A percentile compares a stretch with the other conserved stretches of the same genome.
Conservation (phyloP, 2,113 vertebrate genomes). For the Hucho hucho region DNA sequence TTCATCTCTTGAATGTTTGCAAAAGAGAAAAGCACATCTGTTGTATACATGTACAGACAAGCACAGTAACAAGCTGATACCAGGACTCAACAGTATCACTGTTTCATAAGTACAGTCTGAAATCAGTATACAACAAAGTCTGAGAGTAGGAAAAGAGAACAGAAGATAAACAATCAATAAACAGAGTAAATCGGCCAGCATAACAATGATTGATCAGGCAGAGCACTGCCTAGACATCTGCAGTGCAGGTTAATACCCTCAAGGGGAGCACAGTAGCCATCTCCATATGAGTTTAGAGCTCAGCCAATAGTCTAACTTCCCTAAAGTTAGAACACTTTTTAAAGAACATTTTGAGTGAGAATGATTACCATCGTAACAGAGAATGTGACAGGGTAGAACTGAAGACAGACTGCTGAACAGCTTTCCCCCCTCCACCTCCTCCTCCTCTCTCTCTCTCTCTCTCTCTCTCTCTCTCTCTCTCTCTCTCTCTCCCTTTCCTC, state of each 20-base stretch:
- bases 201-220: background rate
- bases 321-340: background rate
- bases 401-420: background rate
- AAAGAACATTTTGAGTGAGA: no score
- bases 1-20: no score
- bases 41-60: background rate
- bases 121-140: background rate
- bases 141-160: constrained; percentile 3
- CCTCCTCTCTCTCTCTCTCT: background rate
- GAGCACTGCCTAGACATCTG: background rate
- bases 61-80: no score
- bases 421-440: background rate
- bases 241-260: constrained; percentile 15
- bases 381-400: background rate
- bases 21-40: background rate
- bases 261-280: constrained; percentile 4
- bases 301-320: background rate
- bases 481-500: constrained; percentile 11
- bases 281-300: background rate
- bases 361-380: background rate
- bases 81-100: background rate
- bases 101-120: background rate
- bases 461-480: constrained; percentile 6
- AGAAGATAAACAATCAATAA: background rate
- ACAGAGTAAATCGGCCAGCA: background rate